Percentiles rank a stretch among this genome's conserved stretches.
phyloP scores from a whole-genome alignment of 1,140 invertebrate genomes.

The Heliconius himera region DNA sequence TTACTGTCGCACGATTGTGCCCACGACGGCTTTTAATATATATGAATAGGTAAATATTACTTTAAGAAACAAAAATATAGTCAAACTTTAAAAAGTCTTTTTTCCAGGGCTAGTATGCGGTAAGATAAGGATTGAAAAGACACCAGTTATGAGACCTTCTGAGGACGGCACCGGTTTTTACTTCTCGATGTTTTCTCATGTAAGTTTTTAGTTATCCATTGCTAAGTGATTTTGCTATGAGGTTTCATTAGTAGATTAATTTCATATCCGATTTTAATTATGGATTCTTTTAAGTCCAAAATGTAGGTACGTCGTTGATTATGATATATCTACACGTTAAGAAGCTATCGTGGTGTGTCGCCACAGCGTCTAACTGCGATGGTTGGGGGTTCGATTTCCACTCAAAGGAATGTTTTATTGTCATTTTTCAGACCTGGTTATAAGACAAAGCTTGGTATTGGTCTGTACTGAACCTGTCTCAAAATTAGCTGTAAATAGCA shows the following conservation, averaged over 20 bases:
- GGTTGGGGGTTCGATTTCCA: neutral
- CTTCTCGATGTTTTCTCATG: constrained; percentile 82
- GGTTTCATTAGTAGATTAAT: neutral
- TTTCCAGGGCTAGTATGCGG: constrained; percentile 76
- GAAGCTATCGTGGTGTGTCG: neutral
- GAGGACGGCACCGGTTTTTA: constrained; percentile 72
- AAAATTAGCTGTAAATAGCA: no score
- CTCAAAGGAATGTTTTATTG: neutral
- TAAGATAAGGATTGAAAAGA: constrained; percentile 66
- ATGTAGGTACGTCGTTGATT: no score
- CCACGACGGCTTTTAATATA: no score
- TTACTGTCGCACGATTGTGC: no score
- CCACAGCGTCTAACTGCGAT: neutral
- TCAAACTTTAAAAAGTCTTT: neutral
- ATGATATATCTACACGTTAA: neutral
- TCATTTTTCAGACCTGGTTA: neutral
- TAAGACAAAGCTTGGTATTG: no score
- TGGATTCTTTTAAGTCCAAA: no score
- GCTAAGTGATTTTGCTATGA: neutral
- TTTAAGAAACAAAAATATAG: neutral
- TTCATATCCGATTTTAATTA: no score
- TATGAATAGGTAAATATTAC: no score
- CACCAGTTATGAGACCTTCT: constrained; percentile 67
- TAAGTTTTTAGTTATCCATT: constrained; percentile 59
- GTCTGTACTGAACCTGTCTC: no score